A percentile compares a stretch with the other conserved stretches of the same genome.
phyloP scores from a whole-genome alignment of 2,888 invertebrate species.

The Chymomyza procnemis region DNA sequence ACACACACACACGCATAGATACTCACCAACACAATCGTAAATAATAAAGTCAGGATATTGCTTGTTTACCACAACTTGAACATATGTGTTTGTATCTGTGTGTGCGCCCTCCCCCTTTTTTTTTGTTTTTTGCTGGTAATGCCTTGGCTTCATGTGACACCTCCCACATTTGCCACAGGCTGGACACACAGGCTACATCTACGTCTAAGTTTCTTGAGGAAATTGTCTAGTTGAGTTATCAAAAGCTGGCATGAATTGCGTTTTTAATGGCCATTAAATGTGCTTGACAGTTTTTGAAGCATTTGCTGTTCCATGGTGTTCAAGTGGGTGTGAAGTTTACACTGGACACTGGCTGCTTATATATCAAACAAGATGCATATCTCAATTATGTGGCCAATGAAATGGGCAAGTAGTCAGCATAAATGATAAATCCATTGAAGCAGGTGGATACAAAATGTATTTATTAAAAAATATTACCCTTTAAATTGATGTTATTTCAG shows the following conservation, averaged over 20 bases:
- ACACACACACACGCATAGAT: neutral
- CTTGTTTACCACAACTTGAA: conserved; percentile 42
- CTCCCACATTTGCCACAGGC: too few species aligned
- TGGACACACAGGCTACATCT: neutral
- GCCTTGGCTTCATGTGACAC: neutral
- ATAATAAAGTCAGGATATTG: conserved; percentile 23
- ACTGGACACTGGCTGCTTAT: neutral
- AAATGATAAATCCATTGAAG: neutral
- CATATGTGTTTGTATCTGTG: neutral
- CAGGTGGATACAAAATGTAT: too few species aligned
- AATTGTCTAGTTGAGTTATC: conserved; percentile 25
- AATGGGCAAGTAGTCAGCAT: neutral
- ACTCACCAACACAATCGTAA: conserved; percentile 11
- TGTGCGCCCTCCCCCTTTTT: neutral
- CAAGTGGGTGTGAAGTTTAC: neutral
- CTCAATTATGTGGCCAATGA: neutral
- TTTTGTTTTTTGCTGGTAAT: neutral
- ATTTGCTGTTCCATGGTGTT: neutral
- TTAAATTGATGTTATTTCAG: too few species aligned
- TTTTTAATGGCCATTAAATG: conserved; percentile 1
- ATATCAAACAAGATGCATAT: neutral
- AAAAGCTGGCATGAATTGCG: conserved; percentile 24
- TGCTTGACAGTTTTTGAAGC: neutral
- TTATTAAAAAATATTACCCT: too few species aligned
- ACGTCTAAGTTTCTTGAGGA: conserved; percentile 5